These are phyloP conservation scores for Laodelphax striatellus DNA, from an alignment of 1,140 invertebrate species.

Conservation along the genomic window DNA sequence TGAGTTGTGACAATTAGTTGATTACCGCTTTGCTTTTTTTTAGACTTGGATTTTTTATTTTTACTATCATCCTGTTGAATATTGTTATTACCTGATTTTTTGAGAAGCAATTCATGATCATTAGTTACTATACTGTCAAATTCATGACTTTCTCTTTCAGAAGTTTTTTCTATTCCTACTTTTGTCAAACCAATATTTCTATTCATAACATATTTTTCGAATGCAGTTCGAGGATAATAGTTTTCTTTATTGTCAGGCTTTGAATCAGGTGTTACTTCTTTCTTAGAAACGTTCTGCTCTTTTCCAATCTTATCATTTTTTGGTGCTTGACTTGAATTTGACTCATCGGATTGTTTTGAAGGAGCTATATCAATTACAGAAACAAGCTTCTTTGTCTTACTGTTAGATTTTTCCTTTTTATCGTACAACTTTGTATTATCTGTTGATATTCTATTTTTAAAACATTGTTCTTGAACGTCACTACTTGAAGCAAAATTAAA, in stretches of 20 bases:
- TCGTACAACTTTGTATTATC: neutral
- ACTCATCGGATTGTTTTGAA: neutral
- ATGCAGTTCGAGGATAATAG: too few relatives aligned
- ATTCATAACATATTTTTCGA: too few relatives aligned
- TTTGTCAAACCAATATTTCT: too few relatives aligned
- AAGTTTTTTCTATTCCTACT: neutral
- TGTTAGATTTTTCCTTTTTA: neutral
- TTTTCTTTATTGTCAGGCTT: neutral
- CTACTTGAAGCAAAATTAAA: too few relatives aligned
- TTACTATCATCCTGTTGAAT: neutral
- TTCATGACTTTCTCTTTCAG: too few relatives aligned
- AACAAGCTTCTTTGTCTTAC: neutral
- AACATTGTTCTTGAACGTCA: too few relatives aligned
- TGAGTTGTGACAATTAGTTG: too few relatives aligned
- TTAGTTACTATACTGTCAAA: neutral
- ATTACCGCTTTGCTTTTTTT: too few relatives aligned
- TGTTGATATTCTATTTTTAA: too few relatives aligned
- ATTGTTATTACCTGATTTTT: neutral
- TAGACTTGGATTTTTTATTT: too few relatives aligned
- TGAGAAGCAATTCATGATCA: neutral
- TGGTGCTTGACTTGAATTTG: neutral
- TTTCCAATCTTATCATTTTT: neutral
- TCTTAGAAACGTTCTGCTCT: neutral
- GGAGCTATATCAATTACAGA: too few relatives aligned
- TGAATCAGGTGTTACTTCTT: too few relatives aligned